Percentiles rank a stretch among this genome's conserved stretches.
Evolutionary conservation across 2,797 vertebrate genomes (phyloP).

Genomic region (Parauchenoglanis ngamensis): DNA sequence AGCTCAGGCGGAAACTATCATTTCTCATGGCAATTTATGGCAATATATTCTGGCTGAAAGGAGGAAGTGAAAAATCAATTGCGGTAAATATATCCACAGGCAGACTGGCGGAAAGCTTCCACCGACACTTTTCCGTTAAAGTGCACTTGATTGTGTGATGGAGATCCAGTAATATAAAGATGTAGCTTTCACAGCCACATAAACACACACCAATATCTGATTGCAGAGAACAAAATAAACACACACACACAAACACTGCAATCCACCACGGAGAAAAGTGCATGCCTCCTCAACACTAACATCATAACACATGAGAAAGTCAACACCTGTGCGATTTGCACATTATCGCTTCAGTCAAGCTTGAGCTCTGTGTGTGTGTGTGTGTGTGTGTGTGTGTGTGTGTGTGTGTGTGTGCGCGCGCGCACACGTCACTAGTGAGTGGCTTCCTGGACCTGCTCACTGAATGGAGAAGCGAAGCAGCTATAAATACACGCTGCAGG

Average conservation of each 20-base stretch:
- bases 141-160: not conserved
- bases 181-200: not conserved
- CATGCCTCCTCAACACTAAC: not conserved
- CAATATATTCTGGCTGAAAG: not conserved
- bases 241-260: not conserved
- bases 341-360: constrained; percentile 32
- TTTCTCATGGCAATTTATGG: not conserved
- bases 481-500: constrained; percentile 49
- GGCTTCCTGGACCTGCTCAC: constrained; percentile 46
- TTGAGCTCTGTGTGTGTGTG: constrained; percentile 11
- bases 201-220: constrained; percentile 7
- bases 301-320: not conserved
- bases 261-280: not conserved
- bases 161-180: not conserved
- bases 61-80: constrained; percentile 2
- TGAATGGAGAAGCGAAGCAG: constrained; percentile 8
- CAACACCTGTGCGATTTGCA: constrained; percentile 28
- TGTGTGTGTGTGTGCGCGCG: not conserved
- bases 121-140: not conserved
- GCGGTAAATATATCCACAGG: not conserved
- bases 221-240: not conserved
- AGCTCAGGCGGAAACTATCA: not conserved
- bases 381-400: constrained; percentile 12
- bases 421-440: constrained; percentile 10
- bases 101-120: not conserved